Percentiles rank a stretch among this genome's conserved stretches.
These are phyloP conservation scores for Tetragonula carbonaria DNA, from an alignment of 2,888 invertebrate genomes.

Conservation along the genomic window DNA sequence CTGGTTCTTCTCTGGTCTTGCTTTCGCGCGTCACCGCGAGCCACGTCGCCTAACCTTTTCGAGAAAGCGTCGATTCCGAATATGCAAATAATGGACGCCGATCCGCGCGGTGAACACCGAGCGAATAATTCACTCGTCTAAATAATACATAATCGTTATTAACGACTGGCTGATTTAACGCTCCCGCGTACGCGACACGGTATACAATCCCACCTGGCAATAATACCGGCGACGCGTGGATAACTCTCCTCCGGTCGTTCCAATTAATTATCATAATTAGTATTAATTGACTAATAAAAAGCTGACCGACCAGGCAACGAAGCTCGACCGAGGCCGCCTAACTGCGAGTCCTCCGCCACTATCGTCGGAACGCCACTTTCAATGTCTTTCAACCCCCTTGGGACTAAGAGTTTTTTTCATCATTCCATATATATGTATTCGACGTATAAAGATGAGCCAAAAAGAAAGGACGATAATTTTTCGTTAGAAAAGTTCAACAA, in stretches of 20 bases:
- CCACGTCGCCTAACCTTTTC: not conserved
- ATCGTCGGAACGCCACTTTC: not conserved
- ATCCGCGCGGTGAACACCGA: not conserved
- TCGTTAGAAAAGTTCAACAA: no score
- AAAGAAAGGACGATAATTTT: no score
- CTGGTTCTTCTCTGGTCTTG: not conserved
- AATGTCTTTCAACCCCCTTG: not conserved
- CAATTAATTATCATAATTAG: slow-evolving; percentile 52
- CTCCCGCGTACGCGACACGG: slow-evolving; percentile 4
- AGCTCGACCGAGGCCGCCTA: not conserved
- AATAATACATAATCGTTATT: slow-evolving; percentile 42
- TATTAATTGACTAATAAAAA: slow-evolving; percentile 45
- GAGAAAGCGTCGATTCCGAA: slow-evolving; percentile 34
- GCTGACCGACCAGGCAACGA: not conserved
- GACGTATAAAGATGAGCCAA: no score
- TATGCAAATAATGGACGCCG: slow-evolving; percentile 27
- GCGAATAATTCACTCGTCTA: slow-evolving; percentile 36
- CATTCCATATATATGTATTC: no score
- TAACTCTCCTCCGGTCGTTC: slow-evolving; percentile 38
- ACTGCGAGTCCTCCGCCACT: not conserved
- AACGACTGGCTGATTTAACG: slow-evolving; percentile 45
- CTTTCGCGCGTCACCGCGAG: not conserved
- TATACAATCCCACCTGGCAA: slow-evolving; percentile 31
- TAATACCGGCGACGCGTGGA: slow-evolving; percentile 30
- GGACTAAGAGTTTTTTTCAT: not conserved